A percentile compares a stretch with the other conserved stretches of the same genome.
Evolutionary conservation across 1,140 invertebrate species (phyloP).

Genomic region (Heterodera schachtii): DNA sequence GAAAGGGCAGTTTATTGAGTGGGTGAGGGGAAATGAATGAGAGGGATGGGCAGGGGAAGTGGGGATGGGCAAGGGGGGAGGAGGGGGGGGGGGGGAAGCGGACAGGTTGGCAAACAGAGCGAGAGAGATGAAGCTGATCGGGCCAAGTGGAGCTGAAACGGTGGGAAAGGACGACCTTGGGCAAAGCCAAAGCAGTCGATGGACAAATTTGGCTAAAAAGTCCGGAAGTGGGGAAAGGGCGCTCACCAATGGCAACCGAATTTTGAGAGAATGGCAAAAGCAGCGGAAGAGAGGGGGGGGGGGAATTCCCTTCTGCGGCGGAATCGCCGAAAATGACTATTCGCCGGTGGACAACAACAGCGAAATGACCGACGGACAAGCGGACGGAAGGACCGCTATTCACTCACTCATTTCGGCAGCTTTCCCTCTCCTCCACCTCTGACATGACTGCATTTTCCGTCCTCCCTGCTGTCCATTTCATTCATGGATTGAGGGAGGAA

Average conservation of each 20-base stretch:
- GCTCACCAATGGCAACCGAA: background rate
- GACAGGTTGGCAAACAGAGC: conserved; percentile 6
- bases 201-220: background rate
- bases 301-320: background rate
- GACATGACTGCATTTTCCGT: too few species aligned
- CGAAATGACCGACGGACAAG: background rate
- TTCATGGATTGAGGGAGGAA: background rate
- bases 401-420: background rate
- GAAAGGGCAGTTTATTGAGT: background rate
- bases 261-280: background rate
- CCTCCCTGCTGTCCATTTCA: background rate
- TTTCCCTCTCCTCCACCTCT: background rate
- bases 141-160: background rate
- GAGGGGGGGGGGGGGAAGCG: background rate
- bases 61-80: background rate
- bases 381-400: background rate
- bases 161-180: background rate
- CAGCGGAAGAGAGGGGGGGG: background rate
- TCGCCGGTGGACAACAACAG: too few species aligned
- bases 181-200: background rate
- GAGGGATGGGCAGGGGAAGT: background rate
- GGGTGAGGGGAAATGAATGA: background rate
- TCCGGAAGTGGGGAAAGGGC: too few species aligned
- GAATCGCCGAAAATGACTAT: background rate
- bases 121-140: background rate